These are phyloP conservation scores for Vicugna pacos DNA, from an alignment of 2,113 vertebrate species.

Conservation along the genomic window DNA sequence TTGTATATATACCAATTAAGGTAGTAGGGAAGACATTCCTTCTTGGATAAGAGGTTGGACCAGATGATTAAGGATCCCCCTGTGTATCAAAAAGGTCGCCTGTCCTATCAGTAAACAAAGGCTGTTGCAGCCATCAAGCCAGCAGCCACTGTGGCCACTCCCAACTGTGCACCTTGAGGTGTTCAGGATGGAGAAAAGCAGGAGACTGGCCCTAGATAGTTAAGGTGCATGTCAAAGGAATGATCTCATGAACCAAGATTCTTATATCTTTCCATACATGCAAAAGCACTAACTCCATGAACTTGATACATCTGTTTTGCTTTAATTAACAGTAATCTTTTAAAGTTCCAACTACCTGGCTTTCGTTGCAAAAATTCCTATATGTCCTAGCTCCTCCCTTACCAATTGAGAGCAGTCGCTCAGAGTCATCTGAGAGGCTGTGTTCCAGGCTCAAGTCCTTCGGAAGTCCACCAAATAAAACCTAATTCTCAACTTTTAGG, in stretches of 20 bases:
- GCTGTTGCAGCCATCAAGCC: not conserved
- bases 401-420: not conserved
- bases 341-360: too few species aligned
- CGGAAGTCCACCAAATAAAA: not conserved
- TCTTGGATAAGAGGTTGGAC: not conserved
- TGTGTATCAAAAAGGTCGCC: not conserved
- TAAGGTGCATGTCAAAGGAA: not conserved
- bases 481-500: not conserved
- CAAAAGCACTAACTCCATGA: not conserved
- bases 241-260: not conserved
- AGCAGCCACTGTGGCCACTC: not conserved
- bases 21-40: not conserved
- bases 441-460: not conserved
- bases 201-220: not conserved
- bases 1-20: fast-evolving
- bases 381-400: not conserved
- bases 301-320: not conserved
- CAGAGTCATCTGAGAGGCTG: not conserved
- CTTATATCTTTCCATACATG: not conserved
- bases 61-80: too few species aligned
- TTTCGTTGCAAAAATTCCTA: not conserved
- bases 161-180: not conserved
- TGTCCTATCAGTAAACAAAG: not conserved
- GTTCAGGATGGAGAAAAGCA: not conserved
- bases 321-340: not conserved